Evolutionary conservation across 2,797 vertebrate species (phyloP).

Genomic region (Schizopygopsis pylzovi): DNA sequence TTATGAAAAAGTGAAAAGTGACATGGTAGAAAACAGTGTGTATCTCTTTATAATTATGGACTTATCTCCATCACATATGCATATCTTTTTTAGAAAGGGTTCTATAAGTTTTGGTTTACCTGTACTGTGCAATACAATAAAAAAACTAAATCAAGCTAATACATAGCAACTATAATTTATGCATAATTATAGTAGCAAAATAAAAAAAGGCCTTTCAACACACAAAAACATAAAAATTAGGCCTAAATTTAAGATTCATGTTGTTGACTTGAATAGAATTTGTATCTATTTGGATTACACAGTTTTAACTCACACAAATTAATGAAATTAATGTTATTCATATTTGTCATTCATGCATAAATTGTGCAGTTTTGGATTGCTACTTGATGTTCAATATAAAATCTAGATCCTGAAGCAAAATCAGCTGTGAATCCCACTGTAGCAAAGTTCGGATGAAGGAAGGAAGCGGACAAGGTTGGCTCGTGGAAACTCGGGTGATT

Average conservation of each 20-base stretch:
- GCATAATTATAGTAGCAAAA: not conserved
- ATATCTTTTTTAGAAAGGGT: not conserved
- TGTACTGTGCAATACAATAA: not conserved
- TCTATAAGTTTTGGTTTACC: too few species aligned
- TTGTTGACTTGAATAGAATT: not conserved
- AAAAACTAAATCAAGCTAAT: too few species aligned
- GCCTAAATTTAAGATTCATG: not conserved
- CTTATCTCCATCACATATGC: too few species aligned
- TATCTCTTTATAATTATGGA: not conserved
- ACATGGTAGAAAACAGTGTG: conserved; percentile 44
- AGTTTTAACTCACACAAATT: not conserved
- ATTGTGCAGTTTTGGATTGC: not conserved
- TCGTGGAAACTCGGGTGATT: too few species aligned
- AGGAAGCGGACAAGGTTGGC: too few species aligned
- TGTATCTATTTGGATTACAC: not conserved
- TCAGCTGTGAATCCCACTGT: not conserved
- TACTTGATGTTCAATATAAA: conserved; percentile 7
- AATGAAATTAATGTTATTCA: not conserved
- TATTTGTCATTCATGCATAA: not conserved
- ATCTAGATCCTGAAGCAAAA: not conserved
- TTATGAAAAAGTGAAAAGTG: conserved; percentile 76
- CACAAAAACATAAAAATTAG: not conserved
- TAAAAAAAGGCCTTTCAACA: not conserved
- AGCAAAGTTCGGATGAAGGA: too few species aligned
- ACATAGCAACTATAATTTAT: not conserved